These are phyloP conservation scores for Todiramphus saurophagus DNA, from an alignment of 2,113 vertebrate species.

Conservation along the genomic window DNA sequence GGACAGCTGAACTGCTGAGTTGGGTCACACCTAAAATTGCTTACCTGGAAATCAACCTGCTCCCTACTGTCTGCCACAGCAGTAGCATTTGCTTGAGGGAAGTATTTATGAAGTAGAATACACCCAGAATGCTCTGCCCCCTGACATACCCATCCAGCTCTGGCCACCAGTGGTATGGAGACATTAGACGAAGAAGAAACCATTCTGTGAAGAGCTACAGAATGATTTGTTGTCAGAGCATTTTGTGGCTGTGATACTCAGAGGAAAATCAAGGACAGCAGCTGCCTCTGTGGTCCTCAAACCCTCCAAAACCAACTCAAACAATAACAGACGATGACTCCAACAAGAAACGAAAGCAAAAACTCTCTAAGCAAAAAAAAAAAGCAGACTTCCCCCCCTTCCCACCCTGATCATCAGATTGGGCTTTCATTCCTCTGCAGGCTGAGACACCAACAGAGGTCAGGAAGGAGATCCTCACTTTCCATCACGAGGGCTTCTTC, in stretches of 20 bases:
- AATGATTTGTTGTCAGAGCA: neutral
- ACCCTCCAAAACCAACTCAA: neutral
- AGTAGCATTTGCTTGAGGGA: neutral
- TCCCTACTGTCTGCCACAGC: neutral
- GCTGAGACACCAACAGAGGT: neutral
- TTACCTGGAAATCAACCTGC: neutral
- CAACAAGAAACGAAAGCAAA: neutral
- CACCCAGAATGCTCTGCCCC: neutral
- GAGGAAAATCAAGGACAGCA: neutral
- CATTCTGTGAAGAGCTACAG: neutral
- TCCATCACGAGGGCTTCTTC: constrained; percentile 90
- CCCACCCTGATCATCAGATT: neutral
- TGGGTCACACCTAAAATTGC: neutral
- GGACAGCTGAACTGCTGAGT: neutral
- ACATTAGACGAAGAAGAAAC: neutral
- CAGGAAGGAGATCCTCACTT: constrained; percentile 50
- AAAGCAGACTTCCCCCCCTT: neutral
- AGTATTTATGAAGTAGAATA: neutral
- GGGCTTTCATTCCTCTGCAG: neutral
- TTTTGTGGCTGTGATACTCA: neutral
- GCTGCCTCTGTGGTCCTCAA: neutral
- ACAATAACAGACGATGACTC: neutral
- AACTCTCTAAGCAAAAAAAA: neutral
- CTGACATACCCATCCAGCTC: neutral
- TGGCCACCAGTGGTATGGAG: neutral